phyloP scores from a whole-genome alignment of 2,888 invertebrate genomes.

The Molorchus minor region DNA sequence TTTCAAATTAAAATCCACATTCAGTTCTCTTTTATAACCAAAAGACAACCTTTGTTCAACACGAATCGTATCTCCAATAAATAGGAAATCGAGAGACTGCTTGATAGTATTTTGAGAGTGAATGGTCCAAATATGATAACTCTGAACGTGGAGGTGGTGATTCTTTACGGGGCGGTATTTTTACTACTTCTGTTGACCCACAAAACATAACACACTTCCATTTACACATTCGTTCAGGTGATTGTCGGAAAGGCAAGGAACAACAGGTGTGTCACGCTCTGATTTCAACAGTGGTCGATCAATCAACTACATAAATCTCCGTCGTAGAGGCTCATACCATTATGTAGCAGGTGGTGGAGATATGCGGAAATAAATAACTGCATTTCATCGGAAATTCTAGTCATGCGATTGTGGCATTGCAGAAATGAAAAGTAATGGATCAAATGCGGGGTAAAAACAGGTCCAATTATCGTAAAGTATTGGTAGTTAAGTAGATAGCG shows the following conservation, averaged over 20 bases:
- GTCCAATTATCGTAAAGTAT: slow-evolving; percentile 9
- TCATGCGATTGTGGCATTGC: background rate
- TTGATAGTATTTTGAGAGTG: no score
- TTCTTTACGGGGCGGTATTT: no score
- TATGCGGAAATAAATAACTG: slow-evolving; percentile 7
- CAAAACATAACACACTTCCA: no score
- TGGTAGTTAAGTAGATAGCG: no score
- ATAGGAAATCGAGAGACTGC: no score
- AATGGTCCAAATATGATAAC: no score
- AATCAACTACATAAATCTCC: slow-evolving; percentile 14
- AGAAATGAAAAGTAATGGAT: slow-evolving; percentile 17
- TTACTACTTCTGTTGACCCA: no score
- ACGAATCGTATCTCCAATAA: no score
- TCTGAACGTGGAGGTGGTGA: no score
- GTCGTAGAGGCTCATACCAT: slow-evolving; percentile 6
- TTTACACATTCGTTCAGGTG: slow-evolving; percentile 8
- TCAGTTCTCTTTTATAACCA: no score
- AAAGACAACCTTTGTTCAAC: no score
- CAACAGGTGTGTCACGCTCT: slow-evolving; percentile 19
- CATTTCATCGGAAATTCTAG: background rate
- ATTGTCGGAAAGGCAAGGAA: slow-evolving; percentile 4
- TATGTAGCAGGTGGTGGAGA: slow-evolving; percentile 16
- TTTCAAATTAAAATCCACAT: no score
- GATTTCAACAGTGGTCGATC: slow-evolving; percentile 13
- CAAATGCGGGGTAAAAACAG: slow-evolving; percentile 6